Conservation (phyloP, 2,888 invertebrate species). For the Adineta ricciae region DNA sequence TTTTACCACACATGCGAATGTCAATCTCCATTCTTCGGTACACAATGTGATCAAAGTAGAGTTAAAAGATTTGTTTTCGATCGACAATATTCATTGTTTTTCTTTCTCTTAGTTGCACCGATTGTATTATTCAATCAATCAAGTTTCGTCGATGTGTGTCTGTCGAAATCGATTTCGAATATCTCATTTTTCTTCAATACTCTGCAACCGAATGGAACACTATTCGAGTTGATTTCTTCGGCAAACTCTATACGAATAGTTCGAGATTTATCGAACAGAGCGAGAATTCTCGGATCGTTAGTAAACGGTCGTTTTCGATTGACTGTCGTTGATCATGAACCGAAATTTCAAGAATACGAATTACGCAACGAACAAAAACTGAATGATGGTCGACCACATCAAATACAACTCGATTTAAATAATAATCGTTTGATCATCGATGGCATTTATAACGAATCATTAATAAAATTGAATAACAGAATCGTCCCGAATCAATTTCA, state of each 20-base stretch:
- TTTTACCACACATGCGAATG: neutral
- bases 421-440: neutral
- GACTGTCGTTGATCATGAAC: neutral
- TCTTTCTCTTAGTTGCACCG: neutral
- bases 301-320: neutral
- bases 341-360: neutral
- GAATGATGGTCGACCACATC: neutral
- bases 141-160: neutral
- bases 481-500: neutral
- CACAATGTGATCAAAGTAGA: neutral
- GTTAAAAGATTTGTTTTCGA: neutral
- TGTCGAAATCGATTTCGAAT: neutral
- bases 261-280: neutral
- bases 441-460: neutral
- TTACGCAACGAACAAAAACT: neutral
- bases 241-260: neutral
- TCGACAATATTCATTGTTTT: no score
- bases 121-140: neutral
- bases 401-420: neutral
- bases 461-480: neutral
- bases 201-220: neutral
- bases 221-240: neutral
- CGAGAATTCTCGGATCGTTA: neutral
- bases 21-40: neutral
- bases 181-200: constrained; percentile 5